phyloP scores from a whole-genome alignment of 2,113 vertebrate genomes.

The Apeltes quadracus region DNA sequence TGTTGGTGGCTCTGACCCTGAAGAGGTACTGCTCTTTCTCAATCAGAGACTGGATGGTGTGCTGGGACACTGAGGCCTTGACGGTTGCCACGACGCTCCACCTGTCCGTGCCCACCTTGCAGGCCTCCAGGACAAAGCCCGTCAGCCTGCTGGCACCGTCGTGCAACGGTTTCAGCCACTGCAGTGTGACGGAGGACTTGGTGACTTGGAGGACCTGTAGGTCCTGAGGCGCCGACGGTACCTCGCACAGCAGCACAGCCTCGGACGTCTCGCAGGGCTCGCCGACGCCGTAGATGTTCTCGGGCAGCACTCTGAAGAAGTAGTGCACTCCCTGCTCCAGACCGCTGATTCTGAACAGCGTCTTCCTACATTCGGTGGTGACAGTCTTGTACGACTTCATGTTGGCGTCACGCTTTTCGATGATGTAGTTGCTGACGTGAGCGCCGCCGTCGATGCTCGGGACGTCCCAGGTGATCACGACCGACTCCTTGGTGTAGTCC shows the following conservation, averaged over 20 bases:
- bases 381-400: constrained; percentile 98
- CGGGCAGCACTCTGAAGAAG: constrained; percentile 96
- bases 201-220: constrained; percentile 89
- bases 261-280: constrained; percentile 93
- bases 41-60: constrained; percentile 89
- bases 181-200: constrained; percentile 89
- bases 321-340: constrained; percentile 91
- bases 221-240: constrained; percentile 89
- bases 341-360: constrained; percentile 89
- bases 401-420: constrained; percentile 95
- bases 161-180: constrained; percentile 91
- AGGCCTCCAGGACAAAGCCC: constrained; percentile 91
- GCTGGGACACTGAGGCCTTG: constrained; percentile 85
- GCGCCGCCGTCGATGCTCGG: constrained; percentile 93
- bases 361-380: constrained; percentile 95
- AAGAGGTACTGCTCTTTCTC: constrained; percentile 97
- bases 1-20: constrained; percentile 92
- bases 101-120: constrained; percentile 90
- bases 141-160: constrained; percentile 94
- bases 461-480: constrained; percentile 97
- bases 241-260: constrained; percentile 91
- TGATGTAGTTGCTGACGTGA: constrained; percentile 93
- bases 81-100: constrained; percentile 90
- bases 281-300: constrained; percentile 98
- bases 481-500: constrained; percentile 95